These are phyloP conservation scores for Amiota mariae DNA, from an alignment of 2,888 invertebrate species.

Conservation along the genomic window DNA sequence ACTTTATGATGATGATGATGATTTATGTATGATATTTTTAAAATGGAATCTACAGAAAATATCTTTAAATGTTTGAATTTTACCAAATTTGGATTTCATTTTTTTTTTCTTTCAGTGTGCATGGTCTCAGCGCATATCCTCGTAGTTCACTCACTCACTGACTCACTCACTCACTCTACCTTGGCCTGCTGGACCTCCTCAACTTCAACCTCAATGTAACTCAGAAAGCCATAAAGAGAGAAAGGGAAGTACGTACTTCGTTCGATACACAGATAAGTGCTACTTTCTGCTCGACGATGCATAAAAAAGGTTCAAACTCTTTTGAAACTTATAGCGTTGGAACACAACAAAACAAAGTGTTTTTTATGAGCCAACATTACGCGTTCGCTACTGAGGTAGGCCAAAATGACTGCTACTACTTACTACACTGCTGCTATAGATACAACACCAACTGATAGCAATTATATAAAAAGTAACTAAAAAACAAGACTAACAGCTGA, in stretches of 20 bases:
- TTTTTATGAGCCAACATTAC: conserved; percentile 67
- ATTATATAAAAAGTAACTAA: conserved; percentile 28
- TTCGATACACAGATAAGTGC: conserved; percentile 57
- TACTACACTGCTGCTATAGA: background rate
- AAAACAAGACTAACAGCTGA: conserved; percentile 53
- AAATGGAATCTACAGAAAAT: background rate
- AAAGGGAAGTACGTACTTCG: too few relatives aligned
- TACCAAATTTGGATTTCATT: background rate
- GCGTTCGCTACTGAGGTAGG: conserved; percentile 36
- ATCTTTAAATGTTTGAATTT: background rate
- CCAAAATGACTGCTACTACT: background rate
- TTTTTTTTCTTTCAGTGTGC: conserved; percentile 23
- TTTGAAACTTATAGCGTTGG: background rate
- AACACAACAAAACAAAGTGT: conserved; percentile 58
- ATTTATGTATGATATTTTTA: too few relatives aligned
- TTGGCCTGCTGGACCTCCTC: background rate
- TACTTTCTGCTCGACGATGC: conserved; percentile 68
- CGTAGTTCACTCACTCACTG: conserved; percentile 1
- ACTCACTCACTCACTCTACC: background rate
- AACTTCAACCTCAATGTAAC: too few relatives aligned
- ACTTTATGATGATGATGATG: too few relatives aligned
- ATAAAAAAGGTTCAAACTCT: conserved; percentile 62
- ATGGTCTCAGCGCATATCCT: conserved; percentile 33
- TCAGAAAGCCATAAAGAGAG: too few relatives aligned
- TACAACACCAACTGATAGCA: conserved; percentile 20